Percentiles rank a stretch among this genome's conserved stretches.
These are phyloP conservation scores for Vespertilio murinus DNA, from an alignment of 2,797 vertebrate species.

Conservation along the genomic window DNA sequence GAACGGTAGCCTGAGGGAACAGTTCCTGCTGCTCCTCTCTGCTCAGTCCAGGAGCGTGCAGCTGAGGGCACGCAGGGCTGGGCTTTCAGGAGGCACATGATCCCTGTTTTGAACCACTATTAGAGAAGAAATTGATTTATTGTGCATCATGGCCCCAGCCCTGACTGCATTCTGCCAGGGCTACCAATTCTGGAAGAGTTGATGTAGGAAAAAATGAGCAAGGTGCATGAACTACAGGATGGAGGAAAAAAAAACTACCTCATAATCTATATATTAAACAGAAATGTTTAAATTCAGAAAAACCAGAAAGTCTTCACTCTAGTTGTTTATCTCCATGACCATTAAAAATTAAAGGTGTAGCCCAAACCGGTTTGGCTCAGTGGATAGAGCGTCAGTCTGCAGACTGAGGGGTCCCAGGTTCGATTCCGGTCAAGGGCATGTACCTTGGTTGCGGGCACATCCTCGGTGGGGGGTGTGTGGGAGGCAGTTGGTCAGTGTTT, in stretches of 20 bases:
- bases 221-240: not conserved
- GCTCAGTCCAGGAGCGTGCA: constrained; percentile 51
- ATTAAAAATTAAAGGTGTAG: constrained; percentile 15
- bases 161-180: not conserved
- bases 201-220: not conserved
- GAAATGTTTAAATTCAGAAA: not conserved
- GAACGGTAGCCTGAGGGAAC: constrained; percentile 34
- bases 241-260: not conserved
- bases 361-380: too few species aligned
- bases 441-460: too few species aligned
- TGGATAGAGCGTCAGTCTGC: too few species aligned
- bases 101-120: constrained; percentile 28
- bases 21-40: constrained; percentile 52
- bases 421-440: too few species aligned
- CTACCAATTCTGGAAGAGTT: not conserved
- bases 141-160: not conserved
- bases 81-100: constrained; percentile 56
- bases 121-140: constrained; percentile 22
- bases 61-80: not conserved
- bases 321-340: constrained; percentile 16
- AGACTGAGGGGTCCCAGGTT: too few species aligned
- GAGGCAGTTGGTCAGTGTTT: too few species aligned
- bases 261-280: not conserved
- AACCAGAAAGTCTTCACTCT: not conserved
- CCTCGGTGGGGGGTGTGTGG: too few species aligned